Percentiles rank a stretch among this genome's conserved stretches.
Conservation (phyloP, 2,888 invertebrate species). For the Vanessa cardui region DNA sequence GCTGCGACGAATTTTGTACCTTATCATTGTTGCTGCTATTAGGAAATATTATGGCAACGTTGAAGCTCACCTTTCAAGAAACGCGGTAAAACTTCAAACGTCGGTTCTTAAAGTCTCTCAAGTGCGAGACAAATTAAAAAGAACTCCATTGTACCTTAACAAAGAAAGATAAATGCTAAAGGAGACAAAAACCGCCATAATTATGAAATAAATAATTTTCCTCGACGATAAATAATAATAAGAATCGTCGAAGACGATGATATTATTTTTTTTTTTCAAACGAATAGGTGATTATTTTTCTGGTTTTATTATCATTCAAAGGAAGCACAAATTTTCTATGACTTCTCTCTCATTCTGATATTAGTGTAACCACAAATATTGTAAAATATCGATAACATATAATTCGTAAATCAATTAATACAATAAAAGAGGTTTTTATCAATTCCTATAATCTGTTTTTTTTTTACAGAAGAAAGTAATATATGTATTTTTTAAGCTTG, state of each 20-base stretch:
- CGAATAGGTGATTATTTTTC: conserved; percentile 23
- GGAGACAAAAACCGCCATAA: conserved; percentile 19
- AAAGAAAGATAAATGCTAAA: conserved; percentile 37
- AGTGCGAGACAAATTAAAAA: conserved; percentile 64
- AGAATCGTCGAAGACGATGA: conserved; percentile 10
- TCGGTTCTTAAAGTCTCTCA: conserved; percentile 59
- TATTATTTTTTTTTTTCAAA: conserved; percentile 8
- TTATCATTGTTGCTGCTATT: background rate
- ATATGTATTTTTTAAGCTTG: too few relatives aligned
- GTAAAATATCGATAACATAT: background rate
- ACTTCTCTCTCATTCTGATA: conserved; percentile 34
- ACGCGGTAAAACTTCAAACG: conserved; percentile 49
- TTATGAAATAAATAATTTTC: conserved; percentile 16
- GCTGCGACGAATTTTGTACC: too few relatives aligned
- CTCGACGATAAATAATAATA: conserved; percentile 17
- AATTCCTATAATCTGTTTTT: too few relatives aligned
- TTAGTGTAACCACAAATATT: conserved; percentile 30
- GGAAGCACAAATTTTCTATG: conserved; percentile 39
- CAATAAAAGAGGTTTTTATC: too few relatives aligned
- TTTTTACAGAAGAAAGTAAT: too few relatives aligned
- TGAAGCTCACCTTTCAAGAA: background rate
- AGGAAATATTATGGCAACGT: background rate
- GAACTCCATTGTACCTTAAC: conserved; percentile 53
- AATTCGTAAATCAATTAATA: too few relatives aligned
- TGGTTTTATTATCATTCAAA: conserved; percentile 15